Percentiles rank a stretch among this genome's conserved stretches.
Evolutionary conservation across 2,797 vertebrate species (phyloP).

Genomic region (Coregonus ussuriensis): DNA sequence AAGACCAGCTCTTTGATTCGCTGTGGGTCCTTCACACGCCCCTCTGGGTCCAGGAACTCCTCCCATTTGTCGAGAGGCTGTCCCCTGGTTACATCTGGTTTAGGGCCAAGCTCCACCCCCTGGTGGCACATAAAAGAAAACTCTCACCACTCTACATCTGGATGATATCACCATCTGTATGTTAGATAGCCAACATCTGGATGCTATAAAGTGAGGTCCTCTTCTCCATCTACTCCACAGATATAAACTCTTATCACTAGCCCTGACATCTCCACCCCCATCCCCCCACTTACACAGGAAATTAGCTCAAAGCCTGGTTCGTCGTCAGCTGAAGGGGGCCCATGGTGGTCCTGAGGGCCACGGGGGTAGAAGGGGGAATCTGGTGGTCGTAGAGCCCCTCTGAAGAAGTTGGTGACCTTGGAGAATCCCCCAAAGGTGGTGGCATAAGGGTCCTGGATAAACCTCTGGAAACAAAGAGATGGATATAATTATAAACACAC

Average conservation of each 20-base stretch:
- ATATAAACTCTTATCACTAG: too few species aligned
- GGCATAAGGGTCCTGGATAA: slow-evolving; percentile 91
- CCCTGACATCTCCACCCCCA: background rate
- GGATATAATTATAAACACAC: background rate
- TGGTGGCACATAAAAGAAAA: slow-evolving; percentile 33
- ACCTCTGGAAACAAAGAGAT: slow-evolving; percentile 73
- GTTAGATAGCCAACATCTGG: background rate
- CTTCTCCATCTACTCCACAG: background rate
- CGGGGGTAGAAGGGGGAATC: slow-evolving; percentile 58
- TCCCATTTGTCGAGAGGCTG: slow-evolving; percentile 81
- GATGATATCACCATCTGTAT: too few species aligned
- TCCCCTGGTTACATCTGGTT: slow-evolving; percentile 77
- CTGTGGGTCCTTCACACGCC: slow-evolving; percentile 76
- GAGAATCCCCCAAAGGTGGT: slow-evolving; percentile 92
- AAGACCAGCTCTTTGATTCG: slow-evolving; percentile 82
- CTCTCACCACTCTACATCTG: background rate
- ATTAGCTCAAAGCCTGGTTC: slow-evolving; percentile 93
- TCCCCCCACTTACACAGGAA: slow-evolving; percentile 82
- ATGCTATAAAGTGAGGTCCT: background rate
- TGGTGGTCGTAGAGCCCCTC: slow-evolving; percentile 82
- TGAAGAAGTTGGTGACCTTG: slow-evolving; percentile 92
- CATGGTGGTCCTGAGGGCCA: slow-evolving; percentile 49
- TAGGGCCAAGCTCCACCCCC: slow-evolving; percentile 83
- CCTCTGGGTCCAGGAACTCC: slow-evolving; percentile 79
- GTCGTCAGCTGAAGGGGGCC: slow-evolving; percentile 70